Conservation (phyloP, 2,113 vertebrate species). For the Ifrita kowaldi region DNA sequence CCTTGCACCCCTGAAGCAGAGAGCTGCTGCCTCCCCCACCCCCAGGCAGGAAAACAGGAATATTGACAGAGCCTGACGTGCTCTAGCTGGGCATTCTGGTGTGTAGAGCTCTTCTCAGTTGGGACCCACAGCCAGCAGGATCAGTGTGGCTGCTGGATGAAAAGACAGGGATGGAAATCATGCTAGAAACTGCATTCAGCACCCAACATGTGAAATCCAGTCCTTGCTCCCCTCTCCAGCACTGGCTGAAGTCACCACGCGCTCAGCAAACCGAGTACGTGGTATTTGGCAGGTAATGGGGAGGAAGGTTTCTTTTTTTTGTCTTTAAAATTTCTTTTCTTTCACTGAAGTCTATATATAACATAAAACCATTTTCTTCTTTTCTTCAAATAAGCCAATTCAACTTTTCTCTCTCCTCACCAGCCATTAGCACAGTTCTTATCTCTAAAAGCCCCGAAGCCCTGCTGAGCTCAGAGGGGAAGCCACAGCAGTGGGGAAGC, state of each 20-base stretch:
- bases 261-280: neutral
- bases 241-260: accelerated
- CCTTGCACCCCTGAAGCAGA: neutral
- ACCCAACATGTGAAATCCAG: neutral
- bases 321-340: neutral
- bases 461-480: neutral
- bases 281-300: neutral
- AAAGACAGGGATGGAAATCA: neutral
- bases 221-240: neutral
- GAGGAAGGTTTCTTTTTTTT: neutral
- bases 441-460: neutral
- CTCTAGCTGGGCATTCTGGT: neutral
- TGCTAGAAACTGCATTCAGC: neutral
- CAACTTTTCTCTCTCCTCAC: neutral
- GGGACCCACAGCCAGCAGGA: neutral
- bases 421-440: neutral
- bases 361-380: neutral
- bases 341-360: neutral
- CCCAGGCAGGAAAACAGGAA: neutral
- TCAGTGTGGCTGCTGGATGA: neutral
- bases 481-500: neutral
- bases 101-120: neutral
- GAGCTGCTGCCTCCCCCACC: neutral
- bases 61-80: neutral
- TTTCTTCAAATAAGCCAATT: neutral